A percentile compares a stretch with the other conserved stretches of the same genome.
Conservation (phyloP, 2,888 invertebrate genomes). For the Monopis laevigella region DNA sequence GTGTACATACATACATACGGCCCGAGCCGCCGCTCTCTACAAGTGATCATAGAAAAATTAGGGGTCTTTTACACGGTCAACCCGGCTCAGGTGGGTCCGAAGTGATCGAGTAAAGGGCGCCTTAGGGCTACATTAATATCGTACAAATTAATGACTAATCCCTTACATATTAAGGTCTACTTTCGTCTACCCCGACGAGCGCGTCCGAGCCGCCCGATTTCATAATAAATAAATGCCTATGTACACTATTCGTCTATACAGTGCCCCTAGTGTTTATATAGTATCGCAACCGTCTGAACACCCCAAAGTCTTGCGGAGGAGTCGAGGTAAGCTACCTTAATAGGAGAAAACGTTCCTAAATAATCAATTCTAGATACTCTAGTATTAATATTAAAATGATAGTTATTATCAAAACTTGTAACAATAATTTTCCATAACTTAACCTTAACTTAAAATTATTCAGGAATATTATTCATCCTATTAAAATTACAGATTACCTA, state of each 20-base stretch:
- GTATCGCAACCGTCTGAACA: no score
- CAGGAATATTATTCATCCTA: no score
- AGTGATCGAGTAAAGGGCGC: slow-evolving; percentile 24
- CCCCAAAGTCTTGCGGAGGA: no score
- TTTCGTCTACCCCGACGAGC: slow-evolving; percentile 51
- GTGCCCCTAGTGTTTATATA: no score
- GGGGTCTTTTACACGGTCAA: not conserved
- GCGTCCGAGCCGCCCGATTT: slow-evolving; percentile 28
- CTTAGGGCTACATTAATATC: slow-evolving; percentile 64
- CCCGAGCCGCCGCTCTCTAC: slow-evolving; percentile 24
- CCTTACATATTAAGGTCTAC: slow-evolving; percentile 63
- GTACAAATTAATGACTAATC: slow-evolving; percentile 69
- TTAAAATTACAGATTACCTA: no score
- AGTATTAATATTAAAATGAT: not conserved
- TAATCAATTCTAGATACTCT: slow-evolving; percentile 24
- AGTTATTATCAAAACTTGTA: slow-evolving; percentile 26
- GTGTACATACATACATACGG: slow-evolving; percentile 57
- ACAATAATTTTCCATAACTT: no score
- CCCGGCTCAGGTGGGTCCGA: not conserved
- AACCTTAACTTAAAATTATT: no score
- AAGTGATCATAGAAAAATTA: slow-evolving; percentile 58
- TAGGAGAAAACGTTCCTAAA: slow-evolving; percentile 44
- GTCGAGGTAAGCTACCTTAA: slow-evolving; percentile 49
- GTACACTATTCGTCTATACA: slow-evolving; percentile 68
- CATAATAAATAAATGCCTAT: slow-evolving; percentile 69